These are phyloP conservation scores for Opisthograptis luteolata DNA, from an alignment of 2,888 invertebrate genomes.

Conservation along the genomic window DNA sequence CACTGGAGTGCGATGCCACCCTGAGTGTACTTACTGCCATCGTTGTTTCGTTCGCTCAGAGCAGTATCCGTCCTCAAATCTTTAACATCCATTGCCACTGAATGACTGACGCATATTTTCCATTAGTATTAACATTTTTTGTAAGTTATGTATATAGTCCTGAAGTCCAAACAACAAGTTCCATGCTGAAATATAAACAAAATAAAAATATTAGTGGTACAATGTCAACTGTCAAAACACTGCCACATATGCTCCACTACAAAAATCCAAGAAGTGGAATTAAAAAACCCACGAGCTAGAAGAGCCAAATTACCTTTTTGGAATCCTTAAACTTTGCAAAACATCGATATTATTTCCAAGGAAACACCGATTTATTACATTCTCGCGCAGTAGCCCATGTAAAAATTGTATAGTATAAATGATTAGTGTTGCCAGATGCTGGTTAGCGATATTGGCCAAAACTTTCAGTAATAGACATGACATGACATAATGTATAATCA, in stretches of 20 bases:
- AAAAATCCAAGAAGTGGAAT: conserved; percentile 27
- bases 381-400: conserved; percentile 65
- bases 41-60: conserved; percentile 66
- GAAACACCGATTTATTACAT: conserved; percentile 81
- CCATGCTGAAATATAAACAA: conserved; percentile 81
- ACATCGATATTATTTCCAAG: conserved; percentile 82
- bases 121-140: conserved; percentile 64
- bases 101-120: conserved; percentile 53
- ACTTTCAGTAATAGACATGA: no score
- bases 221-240: conserved; percentile 81
- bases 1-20: conserved; percentile 57
- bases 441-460: no score
- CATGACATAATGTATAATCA: no score
- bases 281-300: conserved; percentile 15
- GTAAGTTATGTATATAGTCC: conserved; percentile 35
- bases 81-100: conserved; percentile 77
- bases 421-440: background rate
- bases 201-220: conserved; percentile 70
- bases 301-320: conserved; percentile 51
- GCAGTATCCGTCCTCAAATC: conserved; percentile 68
- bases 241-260: conserved; percentile 72
- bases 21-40: conserved; percentile 72
- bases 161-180: conserved; percentile 48
- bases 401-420: no score
- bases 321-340: conserved; percentile 51